Conservation (phyloP, 1,140 invertebrate species). For the Diabrotica undecimpunctata region DNA sequence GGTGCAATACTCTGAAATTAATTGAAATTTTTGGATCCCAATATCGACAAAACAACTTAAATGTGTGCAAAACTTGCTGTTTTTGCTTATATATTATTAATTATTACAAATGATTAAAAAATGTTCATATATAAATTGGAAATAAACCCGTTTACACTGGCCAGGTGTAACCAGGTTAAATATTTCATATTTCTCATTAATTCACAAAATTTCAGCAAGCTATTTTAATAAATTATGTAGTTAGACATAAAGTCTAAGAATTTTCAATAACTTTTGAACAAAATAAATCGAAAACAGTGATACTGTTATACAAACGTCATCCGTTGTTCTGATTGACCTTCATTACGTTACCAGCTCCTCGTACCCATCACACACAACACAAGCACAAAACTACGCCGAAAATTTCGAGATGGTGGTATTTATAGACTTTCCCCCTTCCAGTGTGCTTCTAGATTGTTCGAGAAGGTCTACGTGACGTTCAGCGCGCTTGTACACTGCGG, state of each 20-base stretch:
- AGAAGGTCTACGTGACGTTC: conserved; percentile 1
- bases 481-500: neutral
- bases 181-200: too few species aligned
- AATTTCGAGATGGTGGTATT: neutral
- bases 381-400: neutral
- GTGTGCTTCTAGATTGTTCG: neutral
- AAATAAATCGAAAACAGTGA: conserved; percentile 1
- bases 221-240: neutral
- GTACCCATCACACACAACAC: neutral
- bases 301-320: neutral
- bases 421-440: conserved; percentile 10
- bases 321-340: neutral
- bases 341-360: neutral
- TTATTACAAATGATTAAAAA: neutral
- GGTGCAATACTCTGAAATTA: conserved; percentile 16
- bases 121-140: neutral
- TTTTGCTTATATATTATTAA: conserved; percentile 4
- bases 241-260: too few species aligned
- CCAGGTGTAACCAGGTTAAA: conserved; percentile 12
- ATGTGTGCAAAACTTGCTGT: conserved; percentile 4
- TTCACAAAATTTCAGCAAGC: conserved; percentile 16
- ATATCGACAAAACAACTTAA: neutral
- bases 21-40: conserved; percentile 12
- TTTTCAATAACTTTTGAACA: neutral
- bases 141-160: conserved; percentile 12